Conservation (phyloP, 2,888 invertebrate species). For the Thelaira solivaga region DNA sequence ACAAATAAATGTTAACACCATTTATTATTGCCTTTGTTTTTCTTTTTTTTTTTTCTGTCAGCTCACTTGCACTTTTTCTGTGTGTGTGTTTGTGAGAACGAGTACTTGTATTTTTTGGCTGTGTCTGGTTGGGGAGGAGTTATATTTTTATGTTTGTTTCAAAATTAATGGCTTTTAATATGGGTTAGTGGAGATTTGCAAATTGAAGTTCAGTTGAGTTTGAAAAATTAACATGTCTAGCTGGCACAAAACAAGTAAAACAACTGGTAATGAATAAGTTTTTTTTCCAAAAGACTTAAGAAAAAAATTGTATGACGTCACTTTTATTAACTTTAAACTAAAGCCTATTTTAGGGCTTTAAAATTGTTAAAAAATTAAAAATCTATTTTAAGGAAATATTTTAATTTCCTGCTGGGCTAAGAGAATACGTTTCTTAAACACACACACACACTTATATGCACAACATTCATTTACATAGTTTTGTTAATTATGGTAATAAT, state of each 20-base stretch:
- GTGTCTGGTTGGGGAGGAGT: constrained; percentile 29
- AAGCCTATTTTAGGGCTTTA: not conserved
- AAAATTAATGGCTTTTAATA: constrained; percentile 55
- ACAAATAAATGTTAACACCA: constrained; percentile 59
- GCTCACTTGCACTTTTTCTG: constrained; percentile 44
- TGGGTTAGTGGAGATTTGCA: constrained; percentile 47
- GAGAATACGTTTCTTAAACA: too few relatives aligned
- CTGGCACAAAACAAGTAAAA: not conserved
- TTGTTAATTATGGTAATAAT: constrained; percentile 40
- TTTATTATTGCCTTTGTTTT: constrained; percentile 37
- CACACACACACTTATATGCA: too few relatives aligned
- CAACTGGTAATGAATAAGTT: not conserved
- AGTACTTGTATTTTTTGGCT: not conserved
- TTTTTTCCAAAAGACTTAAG: not conserved
- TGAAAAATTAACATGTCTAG: constrained; percentile 29
- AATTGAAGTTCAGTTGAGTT: constrained; percentile 23
- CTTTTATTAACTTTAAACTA: not conserved
- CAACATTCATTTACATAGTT: too few relatives aligned
- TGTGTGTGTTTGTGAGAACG: not conserved
- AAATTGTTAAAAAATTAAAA: not conserved
- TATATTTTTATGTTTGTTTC: constrained; percentile 22
- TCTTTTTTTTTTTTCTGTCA: constrained; percentile 5
- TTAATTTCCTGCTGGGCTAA: too few relatives aligned
- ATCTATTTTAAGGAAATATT: not conserved
- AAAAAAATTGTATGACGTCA: not conserved